Evolutionary conservation across 2,888 invertebrate species (phyloP).

Genomic region (Portevinia maculata): DNA sequence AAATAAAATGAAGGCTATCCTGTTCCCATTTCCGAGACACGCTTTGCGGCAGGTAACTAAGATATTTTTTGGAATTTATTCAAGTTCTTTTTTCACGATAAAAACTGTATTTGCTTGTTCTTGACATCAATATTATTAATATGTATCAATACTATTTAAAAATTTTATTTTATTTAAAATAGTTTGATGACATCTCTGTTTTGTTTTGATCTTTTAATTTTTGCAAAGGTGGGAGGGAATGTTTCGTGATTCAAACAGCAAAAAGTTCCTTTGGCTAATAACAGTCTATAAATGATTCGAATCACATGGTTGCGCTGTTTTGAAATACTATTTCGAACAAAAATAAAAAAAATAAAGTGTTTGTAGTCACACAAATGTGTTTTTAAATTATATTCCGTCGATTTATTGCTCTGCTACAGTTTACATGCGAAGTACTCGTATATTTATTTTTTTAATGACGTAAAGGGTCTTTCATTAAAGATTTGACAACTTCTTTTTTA

Average conservation of each 20-base stretch:
- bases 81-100: not conserved
- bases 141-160: not conserved
- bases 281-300: not conserved
- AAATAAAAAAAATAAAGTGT: not conserved
- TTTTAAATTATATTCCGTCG: too few species aligned
- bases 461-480: too few species aligned
- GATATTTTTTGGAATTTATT: not conserved
- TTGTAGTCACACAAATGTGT: not conserved
- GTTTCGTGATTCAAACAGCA: not conserved
- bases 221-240: not conserved
- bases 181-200: not conserved
- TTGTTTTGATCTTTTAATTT: not conserved
- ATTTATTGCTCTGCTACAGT: too few species aligned
- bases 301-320: not conserved
- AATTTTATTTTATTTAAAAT: not conserved
- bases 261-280: not conserved
- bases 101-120: not conserved
- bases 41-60: not conserved
- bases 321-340: not conserved
- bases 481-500: too few species aligned
- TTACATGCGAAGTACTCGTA: too few species aligned
- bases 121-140: not conserved
- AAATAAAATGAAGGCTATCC: too few species aligned
- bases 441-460: too few species aligned
- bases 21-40: slow-evolving; percentile 4